Evolutionary conservation across 2,888 invertebrate species (phyloP).

Genomic region (Galeruca laticollis): DNA sequence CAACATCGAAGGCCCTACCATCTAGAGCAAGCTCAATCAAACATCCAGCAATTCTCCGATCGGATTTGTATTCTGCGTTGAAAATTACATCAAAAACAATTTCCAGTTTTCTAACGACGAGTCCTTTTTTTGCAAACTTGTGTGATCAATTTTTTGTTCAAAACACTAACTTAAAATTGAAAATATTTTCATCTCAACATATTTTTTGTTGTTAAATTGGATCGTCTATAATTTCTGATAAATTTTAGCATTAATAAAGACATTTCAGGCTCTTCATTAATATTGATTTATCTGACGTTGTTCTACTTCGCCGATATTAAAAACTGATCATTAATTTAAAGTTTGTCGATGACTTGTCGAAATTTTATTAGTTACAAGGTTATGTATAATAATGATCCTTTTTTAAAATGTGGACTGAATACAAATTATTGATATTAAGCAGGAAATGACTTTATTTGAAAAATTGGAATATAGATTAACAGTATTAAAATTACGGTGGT

Average conservation of each 20-base stretch:
- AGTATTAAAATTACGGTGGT: conserved; percentile 9
- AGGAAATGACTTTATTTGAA: conserved; percentile 25
- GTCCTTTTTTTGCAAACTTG: no score
- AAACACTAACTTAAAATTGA: no score
- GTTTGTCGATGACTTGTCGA: conserved; percentile 35
- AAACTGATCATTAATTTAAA: conserved; percentile 33
- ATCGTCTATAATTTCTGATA: conserved; percentile 6
- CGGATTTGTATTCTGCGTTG: no score
- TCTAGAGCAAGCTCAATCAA: no score
- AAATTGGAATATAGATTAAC: conserved; percentile 18
- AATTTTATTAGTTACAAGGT: conserved; percentile 32
- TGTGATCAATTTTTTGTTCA: no score
- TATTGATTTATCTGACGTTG: conserved; percentile 43
- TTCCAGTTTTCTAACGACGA: no score
- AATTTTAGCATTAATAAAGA: conserved; percentile 38
- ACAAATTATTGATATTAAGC: conserved; percentile 25
- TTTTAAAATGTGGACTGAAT: conserved; percentile 24
- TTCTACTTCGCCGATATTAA: conserved; percentile 24
- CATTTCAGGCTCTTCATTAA: conserved; percentile 39
- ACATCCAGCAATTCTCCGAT: no score
- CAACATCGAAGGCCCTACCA: no score
- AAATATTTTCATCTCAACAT: no score
- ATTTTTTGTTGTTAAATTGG: neutral
- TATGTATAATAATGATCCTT: conserved; percentile 26
- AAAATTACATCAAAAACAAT: no score